Base-by-base conservation (phyloP, 2,797 vertebrate species). In the Enteromius paludinosus region DNA sequence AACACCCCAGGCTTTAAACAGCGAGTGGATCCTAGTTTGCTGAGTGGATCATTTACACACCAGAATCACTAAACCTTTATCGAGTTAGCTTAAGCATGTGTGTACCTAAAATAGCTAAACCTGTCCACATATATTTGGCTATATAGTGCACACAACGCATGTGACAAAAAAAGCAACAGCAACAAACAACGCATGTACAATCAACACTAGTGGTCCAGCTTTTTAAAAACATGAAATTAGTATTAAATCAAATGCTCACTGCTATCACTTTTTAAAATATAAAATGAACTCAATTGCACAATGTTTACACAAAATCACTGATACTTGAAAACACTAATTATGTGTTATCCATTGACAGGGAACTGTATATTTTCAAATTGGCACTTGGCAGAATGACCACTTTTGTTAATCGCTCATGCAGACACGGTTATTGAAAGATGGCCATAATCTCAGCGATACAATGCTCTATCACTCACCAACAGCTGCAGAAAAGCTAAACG, bases 71-170 rank as follows among this genome's bases (percentile, higher is more conserved):
- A 20, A 41, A 9, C 3, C 6, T 23, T 41, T 38, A 5, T 23
- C 17, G 28, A 30, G 45, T 18, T 45, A 15, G 15, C 61, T 64
- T 33, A 64, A 33, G 28, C 15, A 9, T 64, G 61, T 9, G 15
- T 64, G 61, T 33, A 7, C 28, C 6, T 33, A 64, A 64, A 64
- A 64, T 33, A 33, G 28, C 15, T 30, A 64, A 64, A 33, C 28
- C 28, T 33, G 61, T 64, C 47, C n/a, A 25, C 47, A 41, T 54
- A 17, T 35, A 30, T 79, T 70, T 70, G 65, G 65, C 23, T 52
- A 45, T 59, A 18, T 43, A 59, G 35, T 56, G 77, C 52, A n/a
- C 35, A 79, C 59, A 70, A 70, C 17, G n/a, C 78, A 70, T 20
- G 56, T n/a, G 23, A 20, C 35, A n/a, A 23, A 71, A 61, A 15